These are phyloP conservation scores for Melinaea marsaeus DNA, from an alignment of 2,888 invertebrate species.

Conservation along the genomic window DNA sequence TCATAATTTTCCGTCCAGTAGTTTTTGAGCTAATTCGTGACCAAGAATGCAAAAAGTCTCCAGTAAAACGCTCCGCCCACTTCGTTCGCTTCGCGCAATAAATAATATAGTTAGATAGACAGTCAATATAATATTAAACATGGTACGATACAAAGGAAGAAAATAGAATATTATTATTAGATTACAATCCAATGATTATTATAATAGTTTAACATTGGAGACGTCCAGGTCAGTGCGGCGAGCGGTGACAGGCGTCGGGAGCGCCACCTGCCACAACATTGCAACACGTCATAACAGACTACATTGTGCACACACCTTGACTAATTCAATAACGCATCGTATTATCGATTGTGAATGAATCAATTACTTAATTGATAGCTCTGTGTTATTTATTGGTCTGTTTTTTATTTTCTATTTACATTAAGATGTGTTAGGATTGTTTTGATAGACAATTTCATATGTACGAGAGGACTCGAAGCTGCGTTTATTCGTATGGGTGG, in stretches of 20 bases:
- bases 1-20: no score
- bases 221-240: conserved; percentile 26
- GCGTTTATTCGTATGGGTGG: no score
- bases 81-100: no score
- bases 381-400: neutral
- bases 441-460: no score
- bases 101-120: no score
- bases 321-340: conserved; percentile 18
- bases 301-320: conserved; percentile 15
- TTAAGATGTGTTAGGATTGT: no score
- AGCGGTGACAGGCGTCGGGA: conserved; percentile 40
- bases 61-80: no score
- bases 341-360: conserved; percentile 6
- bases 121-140: no score
- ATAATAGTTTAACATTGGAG: conserved; percentile 16
- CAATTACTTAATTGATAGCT: neutral
- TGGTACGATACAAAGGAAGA: neutral
- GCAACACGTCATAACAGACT: conserved; percentile 23
- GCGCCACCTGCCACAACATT: conserved; percentile 51
- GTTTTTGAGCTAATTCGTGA: no score
- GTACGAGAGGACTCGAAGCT: no score
- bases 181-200: conserved; percentile 6
- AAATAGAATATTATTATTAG: neutral
- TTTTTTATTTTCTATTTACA: no score
- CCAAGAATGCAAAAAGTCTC: no score